Base-by-base conservation (phyloP, 35 echinoderm and acorn worm species). In the Eucidaris tribuloides region DNA sequence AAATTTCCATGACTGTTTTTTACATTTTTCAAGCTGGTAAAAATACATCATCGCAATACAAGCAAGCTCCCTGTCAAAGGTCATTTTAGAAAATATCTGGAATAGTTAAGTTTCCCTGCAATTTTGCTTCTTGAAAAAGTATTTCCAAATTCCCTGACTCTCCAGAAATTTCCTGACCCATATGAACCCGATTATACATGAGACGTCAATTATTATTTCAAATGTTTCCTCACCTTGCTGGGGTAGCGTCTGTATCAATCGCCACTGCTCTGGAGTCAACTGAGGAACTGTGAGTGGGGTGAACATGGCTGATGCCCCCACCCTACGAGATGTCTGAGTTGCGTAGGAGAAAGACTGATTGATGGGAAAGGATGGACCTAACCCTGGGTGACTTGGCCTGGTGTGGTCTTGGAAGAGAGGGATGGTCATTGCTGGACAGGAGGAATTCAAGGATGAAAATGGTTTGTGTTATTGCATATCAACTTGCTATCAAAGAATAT, bases 221-320 rank as follows among this genome's bases (percentile, higher is more conserved):
- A n/a, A n/a, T n/a, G n/a, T 58, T 9, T 36, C 24, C 82, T 46
- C 31, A 84, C 82, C 82, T 71, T 84, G 82, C 63, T 65, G 62
- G 13, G 82, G 82, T 48, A 84, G 39, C 1, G 82, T 35, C 25
- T 46, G 59, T 1, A 84, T 22, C 25, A 84, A 39, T 63, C 62
- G 66, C 38, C 62, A 25, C 62, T 84, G 82, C 22, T 68, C 59
- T 14, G 62, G 82, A 25, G 82, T 68, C 30, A 84, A 63, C 41
- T 74, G 68, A n/a, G 68, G 68, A 35, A 74, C 41, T 11, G 39
- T 65, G 15, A 54, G 82, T 15, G 20, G 82, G 38, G 38, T 84
- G 25, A 29, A 84, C 41, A 27, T 31, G 30, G 24, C 30, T 30
- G 33, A 3, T 31, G 20, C 18, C 11, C 82, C 64, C 41, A 42